phyloP scores from a whole-genome alignment of 2,888 invertebrate species.

The Xylota segnis region DNA sequence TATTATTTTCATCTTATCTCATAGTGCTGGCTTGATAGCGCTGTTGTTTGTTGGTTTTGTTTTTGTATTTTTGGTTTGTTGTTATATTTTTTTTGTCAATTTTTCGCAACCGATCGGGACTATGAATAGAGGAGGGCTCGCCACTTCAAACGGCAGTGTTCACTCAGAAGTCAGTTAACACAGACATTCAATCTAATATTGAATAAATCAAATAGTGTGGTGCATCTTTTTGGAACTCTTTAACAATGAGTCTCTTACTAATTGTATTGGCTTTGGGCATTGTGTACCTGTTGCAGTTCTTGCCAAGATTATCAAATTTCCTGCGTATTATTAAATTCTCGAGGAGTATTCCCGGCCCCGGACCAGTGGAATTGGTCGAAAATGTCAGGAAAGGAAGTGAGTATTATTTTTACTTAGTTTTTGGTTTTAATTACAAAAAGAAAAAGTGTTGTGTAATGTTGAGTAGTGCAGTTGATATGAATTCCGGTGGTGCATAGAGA shows the following conservation, averaged over 20 bases:
- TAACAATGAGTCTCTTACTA: constrained; percentile 47
- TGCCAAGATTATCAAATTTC: constrained; percentile 72
- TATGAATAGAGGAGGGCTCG: constrained; percentile 55
- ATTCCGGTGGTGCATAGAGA: too few species aligned
- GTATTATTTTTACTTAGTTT: constrained; percentile 47
- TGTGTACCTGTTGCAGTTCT: constrained; percentile 45
- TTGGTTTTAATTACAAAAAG: neutral
- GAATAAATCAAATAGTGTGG: neutral
- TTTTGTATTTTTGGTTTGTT: constrained; percentile 17
- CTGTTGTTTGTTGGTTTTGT: constrained; percentile 15
- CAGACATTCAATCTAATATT: constrained; percentile 2
- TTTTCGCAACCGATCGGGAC: constrained; percentile 20
- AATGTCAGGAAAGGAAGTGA: constrained; percentile 82
- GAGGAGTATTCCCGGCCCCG: constrained; percentile 81
- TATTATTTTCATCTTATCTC: constrained; percentile 13
- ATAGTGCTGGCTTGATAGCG: neutral
- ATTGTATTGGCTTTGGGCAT: constrained; percentile 34
- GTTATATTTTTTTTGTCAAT: constrained; percentile 15
- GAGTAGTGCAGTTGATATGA: neutral
- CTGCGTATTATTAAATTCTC: constrained; percentile 79
- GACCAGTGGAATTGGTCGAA: constrained; percentile 80
- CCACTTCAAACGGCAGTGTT: constrained; percentile 44
- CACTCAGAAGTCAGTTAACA: constrained; percentile 35
- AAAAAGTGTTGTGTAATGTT: neutral
- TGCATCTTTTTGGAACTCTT: neutral